phyloP scores from a whole-genome alignment of 2,113 vertebrate species.

The Oncorhynchus nerka region DNA sequence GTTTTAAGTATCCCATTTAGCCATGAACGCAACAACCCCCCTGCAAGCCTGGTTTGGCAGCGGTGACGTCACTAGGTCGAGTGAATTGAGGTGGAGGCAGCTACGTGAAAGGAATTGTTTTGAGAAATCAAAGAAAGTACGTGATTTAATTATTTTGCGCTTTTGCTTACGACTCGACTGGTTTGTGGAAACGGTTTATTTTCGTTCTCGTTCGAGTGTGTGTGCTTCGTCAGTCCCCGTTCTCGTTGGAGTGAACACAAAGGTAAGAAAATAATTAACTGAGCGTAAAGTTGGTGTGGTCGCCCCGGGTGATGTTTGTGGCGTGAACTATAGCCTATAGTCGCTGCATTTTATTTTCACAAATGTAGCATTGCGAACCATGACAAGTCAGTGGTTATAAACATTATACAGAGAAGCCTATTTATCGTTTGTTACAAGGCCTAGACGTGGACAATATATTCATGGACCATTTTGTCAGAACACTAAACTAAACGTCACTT shows the following conservation, averaged over 20 bases:
- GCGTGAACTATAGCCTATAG: background rate
- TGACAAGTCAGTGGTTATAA: background rate
- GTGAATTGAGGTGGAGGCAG: constrained; percentile 23
- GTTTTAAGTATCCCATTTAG: no score
- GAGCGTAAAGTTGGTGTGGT: constrained; percentile 2
- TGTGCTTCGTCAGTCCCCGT: constrained; percentile 30
- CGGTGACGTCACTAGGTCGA: constrained; percentile 67
- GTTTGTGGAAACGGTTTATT: background rate
- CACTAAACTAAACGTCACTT: background rate
- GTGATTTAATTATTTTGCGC: constrained; percentile 29
- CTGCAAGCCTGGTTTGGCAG: constrained; percentile 39
- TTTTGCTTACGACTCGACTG: constrained; percentile 6
- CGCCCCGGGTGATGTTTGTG: background rate
- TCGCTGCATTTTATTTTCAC: background rate
- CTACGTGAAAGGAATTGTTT: no score
- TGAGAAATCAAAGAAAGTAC: background rate
- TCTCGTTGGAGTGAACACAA: constrained; percentile 67
- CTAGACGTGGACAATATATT: background rate
- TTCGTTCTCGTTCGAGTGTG: constrained; percentile 23
- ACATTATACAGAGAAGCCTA: background rate
- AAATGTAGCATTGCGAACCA: background rate
- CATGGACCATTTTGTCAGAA: background rate
- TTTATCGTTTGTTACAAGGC: background rate
- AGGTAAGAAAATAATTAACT: constrained; percentile 56
- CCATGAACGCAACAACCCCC: constrained; percentile 6